Percentiles rank a stretch among this genome's conserved stretches.
These are phyloP conservation scores for Hyperoplus immaculatus DNA, from an alignment of 2,797 vertebrate species.

Conservation along the genomic window DNA sequence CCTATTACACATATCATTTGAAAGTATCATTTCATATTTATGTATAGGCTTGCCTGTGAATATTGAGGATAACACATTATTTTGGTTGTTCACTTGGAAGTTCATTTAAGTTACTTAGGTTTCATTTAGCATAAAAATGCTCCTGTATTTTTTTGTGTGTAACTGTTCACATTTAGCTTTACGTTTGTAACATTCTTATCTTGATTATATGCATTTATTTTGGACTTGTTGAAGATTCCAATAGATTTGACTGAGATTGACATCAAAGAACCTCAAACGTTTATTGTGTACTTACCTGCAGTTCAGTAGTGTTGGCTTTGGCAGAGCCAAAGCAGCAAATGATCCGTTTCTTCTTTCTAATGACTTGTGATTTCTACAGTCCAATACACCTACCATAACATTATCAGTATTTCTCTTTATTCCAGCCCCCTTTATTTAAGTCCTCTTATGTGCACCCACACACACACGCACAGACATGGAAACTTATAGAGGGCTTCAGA, in stretches of 20 bases:
- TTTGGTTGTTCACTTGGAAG: slow-evolving; percentile 3
- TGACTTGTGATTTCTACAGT: slow-evolving; percentile 86
- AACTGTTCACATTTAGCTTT: neutral
- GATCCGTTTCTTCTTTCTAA: slow-evolving; percentile 76
- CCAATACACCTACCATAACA: slow-evolving; percentile 84
- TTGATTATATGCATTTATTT: slow-evolving; percentile 39
- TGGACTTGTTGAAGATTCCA: slow-evolving; percentile 16
- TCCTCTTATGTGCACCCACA: slow-evolving; percentile 3
- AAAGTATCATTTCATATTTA: neutral
- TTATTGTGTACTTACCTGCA: slow-evolving; percentile 86
- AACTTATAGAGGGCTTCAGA: neutral
- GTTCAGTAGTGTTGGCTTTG: slow-evolving; percentile 89
- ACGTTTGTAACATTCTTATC: neutral
- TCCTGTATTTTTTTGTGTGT: neutral
- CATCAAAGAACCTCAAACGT: slow-evolving; percentile 26
- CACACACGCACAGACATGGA: neutral
- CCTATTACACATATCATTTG: neutral
- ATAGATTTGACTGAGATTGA: slow-evolving; percentile 33
- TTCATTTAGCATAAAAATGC: slow-evolving; percentile 12
- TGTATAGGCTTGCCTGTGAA: neutral
- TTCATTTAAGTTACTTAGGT: slow-evolving; percentile 3
- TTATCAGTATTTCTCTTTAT: slow-evolving; percentile 64
- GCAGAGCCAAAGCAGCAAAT: slow-evolving; percentile 84
- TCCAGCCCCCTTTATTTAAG: slow-evolving; percentile 8
- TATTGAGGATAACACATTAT: too few species aligned